Base-by-base conservation (phyloP, 1,140 invertebrate species). In the Stratiolaelaps scimitus region DNA sequence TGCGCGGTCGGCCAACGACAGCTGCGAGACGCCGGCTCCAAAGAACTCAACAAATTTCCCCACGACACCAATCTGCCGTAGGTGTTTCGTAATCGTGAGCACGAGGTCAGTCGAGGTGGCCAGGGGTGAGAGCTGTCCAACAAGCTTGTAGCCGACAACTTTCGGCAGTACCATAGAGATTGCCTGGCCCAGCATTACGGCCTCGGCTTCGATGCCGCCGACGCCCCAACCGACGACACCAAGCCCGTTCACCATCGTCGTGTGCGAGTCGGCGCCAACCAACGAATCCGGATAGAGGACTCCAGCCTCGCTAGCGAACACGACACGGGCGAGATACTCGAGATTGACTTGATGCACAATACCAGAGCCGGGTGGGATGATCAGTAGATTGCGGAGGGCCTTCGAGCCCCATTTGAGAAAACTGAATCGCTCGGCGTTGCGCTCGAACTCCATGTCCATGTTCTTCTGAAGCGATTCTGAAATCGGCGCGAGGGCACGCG, bases 41-140 rank as follows among this genome's bases (percentile, higher is more conserved):
- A 89, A 98, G 77, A 98, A 98, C 79, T 98, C 94, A 1, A 98
- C 93, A 79, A 98, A 98, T 74, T 97, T 97, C 47, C 92, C 93
- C 48, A 98, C 94, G 28, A 98, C 93, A 64, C 94, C 94, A 53
- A 95, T 73, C 75, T 91, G 85, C 34, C 93, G 81, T 65, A 97
- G 80, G 78, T 96, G 87, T 87, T 97, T 97, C 10, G 93, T 98
- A 56, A 98, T 92, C 15, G 93, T 97, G 7, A 98, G 81, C 5
- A 98, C 95, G 56, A 98, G 80, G 81, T 98, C 95, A 17, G 95
- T 98, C 0, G 92, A 94, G 0, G 93, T 98, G n/a, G 84, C 85
- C 71, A 89, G 83, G 40, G 85, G 83, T 71, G 81, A 83, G 20
- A 97, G 75, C 69, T 82, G 80, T 5, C 94, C 93, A 7, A 83